Evolutionary conservation across 2,797 vertebrate species (phyloP).

Genomic region (Cryptoprocta ferox): DNA sequence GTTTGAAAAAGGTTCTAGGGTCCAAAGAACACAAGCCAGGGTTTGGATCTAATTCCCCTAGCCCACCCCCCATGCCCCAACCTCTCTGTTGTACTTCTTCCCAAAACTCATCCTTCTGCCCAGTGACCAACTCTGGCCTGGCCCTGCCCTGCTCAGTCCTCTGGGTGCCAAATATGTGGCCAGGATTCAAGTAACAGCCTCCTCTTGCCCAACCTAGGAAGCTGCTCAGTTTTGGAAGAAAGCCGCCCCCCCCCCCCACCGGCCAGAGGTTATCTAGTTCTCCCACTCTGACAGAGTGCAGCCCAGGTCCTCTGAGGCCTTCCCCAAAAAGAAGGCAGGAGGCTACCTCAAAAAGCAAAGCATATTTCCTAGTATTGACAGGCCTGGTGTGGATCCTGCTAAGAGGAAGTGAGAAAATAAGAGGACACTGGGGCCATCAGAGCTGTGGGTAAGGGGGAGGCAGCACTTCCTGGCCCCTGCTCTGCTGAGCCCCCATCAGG

Average conservation of each 20-base stretch:
- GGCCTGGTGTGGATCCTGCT: background rate
- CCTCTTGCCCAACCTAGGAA: background rate
- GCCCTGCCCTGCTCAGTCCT: background rate
- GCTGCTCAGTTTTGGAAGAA: background rate
- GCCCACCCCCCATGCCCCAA: too few species aligned
- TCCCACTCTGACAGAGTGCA: background rate
- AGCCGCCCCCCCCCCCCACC: too few species aligned
- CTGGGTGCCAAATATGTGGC: background rate
- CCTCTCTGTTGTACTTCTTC: conserved; percentile 9
- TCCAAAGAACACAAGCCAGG: background rate
- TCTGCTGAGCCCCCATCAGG: background rate
- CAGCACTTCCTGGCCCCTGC: background rate
- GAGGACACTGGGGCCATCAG: background rate
- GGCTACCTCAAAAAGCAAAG: background rate
- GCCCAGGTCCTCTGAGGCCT: background rate
- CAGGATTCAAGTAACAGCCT: background rate
- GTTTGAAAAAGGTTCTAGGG: background rate
- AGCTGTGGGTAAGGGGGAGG: background rate
- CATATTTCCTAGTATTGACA: background rate
- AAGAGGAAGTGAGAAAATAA: background rate
- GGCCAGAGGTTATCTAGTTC: background rate
- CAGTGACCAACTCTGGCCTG: background rate
- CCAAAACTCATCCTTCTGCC: background rate
- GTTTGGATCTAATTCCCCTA: background rate
- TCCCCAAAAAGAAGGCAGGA: conserved; percentile 19